Conservation (phyloP, 2,797 vertebrate species). For the Chelmon rostratus region DNA sequence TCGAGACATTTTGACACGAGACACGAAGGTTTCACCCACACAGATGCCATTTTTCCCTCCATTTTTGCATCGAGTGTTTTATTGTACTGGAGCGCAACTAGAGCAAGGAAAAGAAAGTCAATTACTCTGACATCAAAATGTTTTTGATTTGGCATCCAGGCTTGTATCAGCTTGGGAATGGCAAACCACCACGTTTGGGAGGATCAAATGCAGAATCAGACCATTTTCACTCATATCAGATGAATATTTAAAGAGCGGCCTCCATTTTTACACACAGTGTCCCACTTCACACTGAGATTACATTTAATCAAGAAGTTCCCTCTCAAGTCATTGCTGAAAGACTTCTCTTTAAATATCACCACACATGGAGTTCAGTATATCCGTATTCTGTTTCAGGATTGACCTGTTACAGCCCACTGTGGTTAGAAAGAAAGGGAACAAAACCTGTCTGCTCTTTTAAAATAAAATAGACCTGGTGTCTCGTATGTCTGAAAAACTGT, state of each 20-base stretch:
- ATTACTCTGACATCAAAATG: slow-evolving; percentile 44
- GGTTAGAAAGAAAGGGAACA: background rate
- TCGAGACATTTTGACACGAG: slow-evolving; percentile 29
- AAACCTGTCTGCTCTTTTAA: background rate
- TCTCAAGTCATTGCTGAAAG: slow-evolving; percentile 13
- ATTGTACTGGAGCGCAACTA: slow-evolving; percentile 40
- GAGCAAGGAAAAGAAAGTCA: slow-evolving; percentile 46
- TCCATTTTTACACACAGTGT: slow-evolving; percentile 29
- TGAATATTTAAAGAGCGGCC: slow-evolving; percentile 54
- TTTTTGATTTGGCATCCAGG: slow-evolving; percentile 35
- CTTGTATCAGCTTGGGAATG: slow-evolving; percentile 32
- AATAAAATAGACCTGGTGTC: slow-evolving; percentile 8
- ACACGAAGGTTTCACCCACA: slow-evolving; percentile 26
- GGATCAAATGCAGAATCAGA: slow-evolving; percentile 45
- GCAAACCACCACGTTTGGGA: slow-evolving; percentile 27
- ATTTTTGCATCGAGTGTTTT: background rate
- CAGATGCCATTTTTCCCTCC: background rate
- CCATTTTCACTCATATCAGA: slow-evolving; percentile 28
- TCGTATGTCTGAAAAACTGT: background rate
- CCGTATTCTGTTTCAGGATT: background rate
- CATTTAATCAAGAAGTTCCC: slow-evolving; percentile 19
- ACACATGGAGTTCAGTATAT: background rate
- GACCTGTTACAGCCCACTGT: background rate
- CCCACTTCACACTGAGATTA: slow-evolving; percentile 26
- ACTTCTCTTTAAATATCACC: slow-evolving; percentile 14